Conservation (phyloP, 2,113 vertebrate species). For the Pycnonotus jocosus region DNA sequence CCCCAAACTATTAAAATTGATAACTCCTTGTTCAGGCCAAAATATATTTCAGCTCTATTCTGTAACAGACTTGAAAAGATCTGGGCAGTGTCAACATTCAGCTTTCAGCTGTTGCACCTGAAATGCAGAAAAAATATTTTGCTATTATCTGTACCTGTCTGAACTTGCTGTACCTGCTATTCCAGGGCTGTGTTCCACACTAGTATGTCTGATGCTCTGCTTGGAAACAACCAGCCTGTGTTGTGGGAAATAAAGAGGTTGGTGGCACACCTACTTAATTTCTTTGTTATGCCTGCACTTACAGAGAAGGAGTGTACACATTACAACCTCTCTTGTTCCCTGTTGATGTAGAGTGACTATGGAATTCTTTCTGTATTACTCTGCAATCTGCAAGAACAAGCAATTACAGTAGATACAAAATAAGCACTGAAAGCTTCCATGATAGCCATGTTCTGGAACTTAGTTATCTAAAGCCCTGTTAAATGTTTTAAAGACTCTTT, state of each 20-base stretch:
- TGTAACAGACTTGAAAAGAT: neutral
- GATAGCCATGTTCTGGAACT: neutral
- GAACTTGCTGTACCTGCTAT: neutral
- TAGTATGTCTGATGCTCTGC: neutral
- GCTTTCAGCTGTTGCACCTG: neutral
- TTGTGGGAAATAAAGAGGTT: neutral
- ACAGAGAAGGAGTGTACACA: neutral
- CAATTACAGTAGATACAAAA: neutral
- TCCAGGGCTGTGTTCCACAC: neutral
- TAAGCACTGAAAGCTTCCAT: neutral
- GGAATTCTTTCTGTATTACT: conserved; percentile 24
- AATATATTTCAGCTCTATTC: neutral
- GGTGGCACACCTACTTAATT: neutral
- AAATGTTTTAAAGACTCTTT: neutral
- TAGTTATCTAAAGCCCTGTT: neutral
- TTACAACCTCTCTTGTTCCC: neutral
- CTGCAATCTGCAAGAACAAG: neutral
- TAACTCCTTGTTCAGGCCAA: neutral
- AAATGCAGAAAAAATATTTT: neutral
- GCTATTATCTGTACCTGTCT: neutral
- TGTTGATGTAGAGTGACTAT: neutral
- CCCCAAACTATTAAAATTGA: neutral
- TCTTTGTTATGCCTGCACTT: neutral
- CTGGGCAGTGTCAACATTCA: neutral
- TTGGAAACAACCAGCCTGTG: neutral